Percentiles rank a stretch among this genome's conserved stretches.
phyloP scores from a whole-genome alignment of 2,113 vertebrate genomes.

The Melanotaenia duboulayi region DNA sequence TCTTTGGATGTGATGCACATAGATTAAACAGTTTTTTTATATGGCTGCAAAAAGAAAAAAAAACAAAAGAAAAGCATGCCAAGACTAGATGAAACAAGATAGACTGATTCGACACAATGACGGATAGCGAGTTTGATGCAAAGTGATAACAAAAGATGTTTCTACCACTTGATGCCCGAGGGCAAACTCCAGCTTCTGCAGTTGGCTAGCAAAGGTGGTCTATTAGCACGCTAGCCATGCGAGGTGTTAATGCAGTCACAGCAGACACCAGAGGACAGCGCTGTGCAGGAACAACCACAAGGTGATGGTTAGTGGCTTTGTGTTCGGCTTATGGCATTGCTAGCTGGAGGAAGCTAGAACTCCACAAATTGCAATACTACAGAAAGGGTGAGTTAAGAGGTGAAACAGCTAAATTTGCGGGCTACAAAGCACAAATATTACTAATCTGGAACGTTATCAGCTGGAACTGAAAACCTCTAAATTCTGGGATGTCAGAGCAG shows the following conservation, averaged over 20 bases:
- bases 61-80: no score
- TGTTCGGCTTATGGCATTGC: not conserved
- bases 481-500: constrained; percentile 8
- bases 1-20: not conserved
- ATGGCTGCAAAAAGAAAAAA: not conserved
- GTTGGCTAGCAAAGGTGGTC: constrained; percentile 24
- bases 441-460: not conserved
- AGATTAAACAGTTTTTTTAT: not conserved
- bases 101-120: not conserved
- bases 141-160: constrained; percentile 39
- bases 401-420: constrained; percentile 5
- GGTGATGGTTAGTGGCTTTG: constrained; percentile 40
- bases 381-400: constrained; percentile 1
- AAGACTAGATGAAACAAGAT: not conserved
- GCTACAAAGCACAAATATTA: constrained; percentile 16
- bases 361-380: constrained; percentile 1
- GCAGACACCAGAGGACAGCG: constrained; percentile 40
- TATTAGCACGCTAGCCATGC: constrained; percentile 58
- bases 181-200: constrained; percentile 44
- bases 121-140: not conserved
- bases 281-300: constrained; percentile 70
- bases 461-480: not conserved
- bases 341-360: constrained; percentile 6
- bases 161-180: constrained; percentile 53
- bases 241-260: constrained; percentile 65